Conservation (phyloP, 2,888 invertebrate genomes). For the Dascillus cervinus region DNA sequence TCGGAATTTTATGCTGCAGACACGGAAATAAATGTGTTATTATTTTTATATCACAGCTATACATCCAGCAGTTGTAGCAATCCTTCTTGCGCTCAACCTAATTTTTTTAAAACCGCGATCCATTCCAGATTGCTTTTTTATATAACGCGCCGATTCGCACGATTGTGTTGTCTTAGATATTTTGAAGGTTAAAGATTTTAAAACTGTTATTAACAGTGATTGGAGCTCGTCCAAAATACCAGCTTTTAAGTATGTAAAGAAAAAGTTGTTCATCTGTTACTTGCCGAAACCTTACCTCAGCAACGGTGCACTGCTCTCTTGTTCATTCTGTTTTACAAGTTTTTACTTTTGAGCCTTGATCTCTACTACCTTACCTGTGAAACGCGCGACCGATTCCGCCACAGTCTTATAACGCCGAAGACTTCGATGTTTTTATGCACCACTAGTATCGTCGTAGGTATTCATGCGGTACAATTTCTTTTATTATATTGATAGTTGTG, state of each 20-base stretch:
- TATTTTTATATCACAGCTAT: no score
- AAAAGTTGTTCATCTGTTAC: not conserved
- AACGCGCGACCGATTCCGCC: not conserved
- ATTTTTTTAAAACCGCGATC: no score
- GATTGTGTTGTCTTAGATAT: no score
- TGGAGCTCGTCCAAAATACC: not conserved
- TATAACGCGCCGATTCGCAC: no score
- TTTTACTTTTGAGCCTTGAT: not conserved
- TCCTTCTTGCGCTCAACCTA: no score
- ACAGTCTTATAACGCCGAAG: not conserved
- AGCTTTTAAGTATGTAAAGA: not conserved
- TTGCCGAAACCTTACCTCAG: not conserved
- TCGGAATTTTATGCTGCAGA: no score
- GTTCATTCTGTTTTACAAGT: not conserved
- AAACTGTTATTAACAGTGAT: no score
- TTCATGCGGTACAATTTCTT: not conserved
- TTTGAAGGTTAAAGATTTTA: no score
- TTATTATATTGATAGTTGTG: not conserved
- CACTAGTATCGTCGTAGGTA: not conserved
- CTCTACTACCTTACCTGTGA: not conserved
- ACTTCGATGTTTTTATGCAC: not conserved
- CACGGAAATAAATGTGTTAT: no score
- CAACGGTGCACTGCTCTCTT: not conserved
- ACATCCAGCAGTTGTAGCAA: no score
- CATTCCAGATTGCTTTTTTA: no score